Evolutionary conservation across 2,888 invertebrate genomes (phyloP).

Genomic region (Polydrusus cervinus): DNA sequence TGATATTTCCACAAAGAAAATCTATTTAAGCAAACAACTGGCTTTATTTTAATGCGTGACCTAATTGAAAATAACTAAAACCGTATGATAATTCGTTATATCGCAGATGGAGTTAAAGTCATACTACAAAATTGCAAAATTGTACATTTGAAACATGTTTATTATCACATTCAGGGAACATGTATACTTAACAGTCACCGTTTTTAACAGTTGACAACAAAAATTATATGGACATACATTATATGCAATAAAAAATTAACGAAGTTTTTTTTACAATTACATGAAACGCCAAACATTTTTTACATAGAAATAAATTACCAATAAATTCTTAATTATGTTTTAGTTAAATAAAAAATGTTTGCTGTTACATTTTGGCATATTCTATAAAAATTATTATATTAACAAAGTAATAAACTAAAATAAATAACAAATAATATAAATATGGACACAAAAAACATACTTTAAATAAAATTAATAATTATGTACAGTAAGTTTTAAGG

Average conservation of each 20-base stretch:
- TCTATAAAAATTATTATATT: slow-evolving; percentile 40
- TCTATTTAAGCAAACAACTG: slow-evolving; percentile 18
- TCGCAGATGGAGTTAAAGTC: slow-evolving; percentile 57
- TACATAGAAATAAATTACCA: slow-evolving; percentile 50
- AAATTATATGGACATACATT: slow-evolving; percentile 53
- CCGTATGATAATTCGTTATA: slow-evolving; percentile 57
- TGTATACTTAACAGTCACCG: slow-evolving; percentile 61
- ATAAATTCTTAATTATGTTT: slow-evolving; percentile 53
- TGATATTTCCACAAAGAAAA: slow-evolving; percentile 35
- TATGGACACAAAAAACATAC: slow-evolving; percentile 68
- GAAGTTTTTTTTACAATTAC: slow-evolving; percentile 49
- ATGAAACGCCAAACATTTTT: slow-evolving; percentile 57
- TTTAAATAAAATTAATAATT: slow-evolving; percentile 62
- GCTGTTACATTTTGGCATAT: slow-evolving; percentile 54
- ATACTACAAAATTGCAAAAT: slow-evolving; percentile 64
- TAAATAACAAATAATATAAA: slow-evolving; percentile 65
- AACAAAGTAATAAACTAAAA: slow-evolving; percentile 59
- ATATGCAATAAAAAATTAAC: slow-evolving; percentile 33
- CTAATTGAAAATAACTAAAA: slow-evolving; percentile 54
- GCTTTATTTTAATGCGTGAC: slow-evolving; percentile 39
- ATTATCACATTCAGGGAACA: slow-evolving; percentile 71
- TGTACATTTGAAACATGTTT: slow-evolving; percentile 69
- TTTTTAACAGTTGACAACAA: slow-evolving; percentile 58
- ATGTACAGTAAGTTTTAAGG: slow-evolving; percentile 61
- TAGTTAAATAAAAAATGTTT: slow-evolving; percentile 55